Base-by-base conservation (phyloP, 2,113 vertebrate genomes). In the Cromileptes altivelis region DNA sequence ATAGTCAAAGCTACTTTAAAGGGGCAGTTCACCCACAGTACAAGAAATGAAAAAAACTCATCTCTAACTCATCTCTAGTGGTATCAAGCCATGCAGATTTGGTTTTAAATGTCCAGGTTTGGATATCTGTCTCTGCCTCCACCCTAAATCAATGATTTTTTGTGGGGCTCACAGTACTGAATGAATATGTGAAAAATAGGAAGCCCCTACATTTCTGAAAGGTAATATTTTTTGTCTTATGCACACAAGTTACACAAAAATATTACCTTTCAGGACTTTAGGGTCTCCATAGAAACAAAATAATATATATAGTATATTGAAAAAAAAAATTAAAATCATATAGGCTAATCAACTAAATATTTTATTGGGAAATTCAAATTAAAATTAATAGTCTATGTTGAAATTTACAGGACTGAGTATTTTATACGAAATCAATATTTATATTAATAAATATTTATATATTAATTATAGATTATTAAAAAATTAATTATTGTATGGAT, bases 1-100 rank as follows among this genome's bases (percentile, higher is more conserved):
- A 45, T 53, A 42, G 21, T 30, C 10, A 21, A 69, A 47, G 72
- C 47, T 72, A 61, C 53, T 84, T 85, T 56, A 60, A 85, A 61
- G 67, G 50, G 45, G 72, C 62, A 65, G 1, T 82, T 85, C 27
- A 86, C 11, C 45, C 21, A 37, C 42, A 71, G 8, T 13, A 25
- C 8, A 70, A 40, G 3, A 76, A 49, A 56, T 23, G n/a, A 37
- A 17, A 25, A 4, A 30, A 30, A 30, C 30, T 30, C 30, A 30
- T 30, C 30, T 30, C 30, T 30, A 30, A 30, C 30, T 30, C 30
- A 53, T 21, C 40, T 70, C 11, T 17, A 1, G 27, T 64, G 40
- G 57, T 65, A 58, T 12, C 14, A 2, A 19, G 25, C 11, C 37
- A 69, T 74, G 15, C 23, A 74, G 55, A 25, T 55, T 25, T 2